A percentile compares a stretch with the other conserved stretches of the same genome.
These are phyloP conservation scores for Heteromormyrus szaboi DNA, from an alignment of 2,797 vertebrate species.

Conservation along the genomic window DNA sequence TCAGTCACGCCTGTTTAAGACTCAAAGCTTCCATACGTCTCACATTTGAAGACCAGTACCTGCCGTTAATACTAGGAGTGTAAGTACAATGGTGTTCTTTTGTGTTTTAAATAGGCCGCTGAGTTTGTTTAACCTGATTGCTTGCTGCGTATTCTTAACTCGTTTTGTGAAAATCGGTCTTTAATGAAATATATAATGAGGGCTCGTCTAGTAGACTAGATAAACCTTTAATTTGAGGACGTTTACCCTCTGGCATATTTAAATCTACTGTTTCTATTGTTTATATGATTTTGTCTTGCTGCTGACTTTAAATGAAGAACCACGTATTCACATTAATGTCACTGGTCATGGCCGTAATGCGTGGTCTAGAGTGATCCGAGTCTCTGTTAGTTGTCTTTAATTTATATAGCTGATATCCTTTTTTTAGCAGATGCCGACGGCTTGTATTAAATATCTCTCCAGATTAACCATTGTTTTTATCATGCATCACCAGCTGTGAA, in stretches of 20 bases:
- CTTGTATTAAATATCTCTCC: background rate
- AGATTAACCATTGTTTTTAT: background rate
- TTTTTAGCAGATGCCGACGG: background rate
- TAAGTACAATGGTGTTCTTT: background rate
- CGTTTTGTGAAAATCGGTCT: background rate
- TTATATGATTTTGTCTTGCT: background rate
- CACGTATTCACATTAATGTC: background rate
- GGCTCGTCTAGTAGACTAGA: background rate
- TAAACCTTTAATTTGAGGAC: background rate
- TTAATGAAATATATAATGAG: background rate
- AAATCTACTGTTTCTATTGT: background rate
- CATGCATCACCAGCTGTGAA: constrained; percentile 26
- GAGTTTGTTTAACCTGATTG: background rate
- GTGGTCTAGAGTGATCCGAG: background rate
- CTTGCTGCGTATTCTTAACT: background rate
- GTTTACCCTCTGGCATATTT: background rate
- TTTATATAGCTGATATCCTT: background rate
- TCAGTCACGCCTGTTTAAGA: background rate
- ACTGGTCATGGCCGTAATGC: background rate
- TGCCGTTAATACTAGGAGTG: background rate
- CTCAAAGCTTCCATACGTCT: background rate
- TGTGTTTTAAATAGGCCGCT: background rate
- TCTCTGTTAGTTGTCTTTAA: background rate
- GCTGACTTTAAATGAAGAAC: background rate
- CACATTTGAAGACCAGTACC: background rate